These are phyloP conservation scores for Achatina immaculata DNA, from an alignment of 1,140 invertebrate species.

Conservation along the genomic window DNA sequence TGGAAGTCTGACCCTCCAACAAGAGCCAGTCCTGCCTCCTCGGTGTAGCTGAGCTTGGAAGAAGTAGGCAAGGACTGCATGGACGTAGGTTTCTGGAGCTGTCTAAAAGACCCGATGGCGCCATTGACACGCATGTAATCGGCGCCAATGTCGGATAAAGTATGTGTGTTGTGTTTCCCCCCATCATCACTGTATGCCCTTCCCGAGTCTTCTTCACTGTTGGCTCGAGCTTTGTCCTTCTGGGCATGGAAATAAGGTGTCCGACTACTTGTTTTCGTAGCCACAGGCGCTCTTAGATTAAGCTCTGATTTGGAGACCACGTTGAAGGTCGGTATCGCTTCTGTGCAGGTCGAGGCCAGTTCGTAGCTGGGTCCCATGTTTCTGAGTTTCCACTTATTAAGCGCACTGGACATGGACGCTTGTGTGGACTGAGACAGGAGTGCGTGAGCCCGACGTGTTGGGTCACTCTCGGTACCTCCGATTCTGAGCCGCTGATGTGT, in stretches of 20 bases:
- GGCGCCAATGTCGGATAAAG: slow-evolving; percentile 86
- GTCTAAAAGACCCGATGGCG: slow-evolving; percentile 94
- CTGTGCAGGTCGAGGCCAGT: slow-evolving; percentile 26
- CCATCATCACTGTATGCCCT: slow-evolving; percentile 45
- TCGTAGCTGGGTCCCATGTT: slow-evolving; percentile 41
- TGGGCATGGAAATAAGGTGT: slow-evolving; percentile 38
- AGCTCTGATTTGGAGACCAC: slow-evolving; percentile 39
- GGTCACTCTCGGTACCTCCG: neutral
- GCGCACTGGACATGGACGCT: neutral
- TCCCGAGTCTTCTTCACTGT: slow-evolving; percentile 49
- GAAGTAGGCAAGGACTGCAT: slow-evolving; percentile 89
- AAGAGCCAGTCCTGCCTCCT: slow-evolving; percentile 62
- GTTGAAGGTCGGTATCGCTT: slow-evolving; percentile 29
- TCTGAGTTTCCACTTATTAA: slow-evolving; percentile 33
- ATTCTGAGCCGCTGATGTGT: slow-evolving; percentile 10
- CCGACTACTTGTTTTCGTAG: slow-evolving; percentile 19
- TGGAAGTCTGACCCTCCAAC: slow-evolving; percentile 78
- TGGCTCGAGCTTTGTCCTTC: slow-evolving; percentile 39
- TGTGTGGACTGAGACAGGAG: neutral
- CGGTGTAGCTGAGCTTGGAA: slow-evolving; percentile 77
- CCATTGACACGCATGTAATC: slow-evolving; percentile 96
- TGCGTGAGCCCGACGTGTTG: neutral
- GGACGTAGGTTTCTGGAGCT: slow-evolving; percentile 94
- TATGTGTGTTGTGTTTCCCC: slow-evolving; percentile 41
- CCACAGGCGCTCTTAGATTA: slow-evolving; percentile 23